A percentile compares a stretch with the other conserved stretches of the same genome.
Conservation (phyloP, 1,140 invertebrate genomes). For the Ctenoplectra terminalis region DNA sequence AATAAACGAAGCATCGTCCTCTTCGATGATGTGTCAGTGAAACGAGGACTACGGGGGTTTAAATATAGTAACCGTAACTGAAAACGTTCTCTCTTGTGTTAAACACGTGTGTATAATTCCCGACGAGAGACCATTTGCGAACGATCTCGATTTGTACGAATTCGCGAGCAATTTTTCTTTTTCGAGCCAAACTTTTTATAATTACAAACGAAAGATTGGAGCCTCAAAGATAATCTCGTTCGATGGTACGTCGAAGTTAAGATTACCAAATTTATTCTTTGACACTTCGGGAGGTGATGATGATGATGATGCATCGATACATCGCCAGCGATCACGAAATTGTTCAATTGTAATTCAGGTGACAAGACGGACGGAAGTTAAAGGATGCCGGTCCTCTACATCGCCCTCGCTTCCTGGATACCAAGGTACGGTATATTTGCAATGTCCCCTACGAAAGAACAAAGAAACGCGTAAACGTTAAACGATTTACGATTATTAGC, state of each 20-base stretch:
- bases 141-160: neutral
- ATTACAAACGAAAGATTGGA: too few species aligned
- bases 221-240: too few species aligned
- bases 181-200: neutral
- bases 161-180: neutral
- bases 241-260: neutral
- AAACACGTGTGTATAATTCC: conserved; percentile 20
- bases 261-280: conserved; percentile 4
- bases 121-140: neutral
- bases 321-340: conserved; percentile 42
- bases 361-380: conserved; percentile 75
- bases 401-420: conserved; percentile 86
- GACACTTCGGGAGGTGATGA: neutral
- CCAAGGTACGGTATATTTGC: conserved; percentile 84
- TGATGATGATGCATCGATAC: neutral
- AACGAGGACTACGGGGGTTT: conserved; percentile 35
- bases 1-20: conserved; percentile 25
- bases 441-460: conserved; percentile 14
- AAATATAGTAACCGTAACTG: conserved; percentile 41
- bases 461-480: neutral
- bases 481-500: neutral
- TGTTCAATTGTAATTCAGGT: conserved; percentile 60
- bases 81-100: conserved; percentile 5
- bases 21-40: conserved; percentile 13
- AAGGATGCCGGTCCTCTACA: conserved; percentile 86